Conservation (phyloP, 2,113 vertebrate species). For the Hippocampus barbouri region DNA sequence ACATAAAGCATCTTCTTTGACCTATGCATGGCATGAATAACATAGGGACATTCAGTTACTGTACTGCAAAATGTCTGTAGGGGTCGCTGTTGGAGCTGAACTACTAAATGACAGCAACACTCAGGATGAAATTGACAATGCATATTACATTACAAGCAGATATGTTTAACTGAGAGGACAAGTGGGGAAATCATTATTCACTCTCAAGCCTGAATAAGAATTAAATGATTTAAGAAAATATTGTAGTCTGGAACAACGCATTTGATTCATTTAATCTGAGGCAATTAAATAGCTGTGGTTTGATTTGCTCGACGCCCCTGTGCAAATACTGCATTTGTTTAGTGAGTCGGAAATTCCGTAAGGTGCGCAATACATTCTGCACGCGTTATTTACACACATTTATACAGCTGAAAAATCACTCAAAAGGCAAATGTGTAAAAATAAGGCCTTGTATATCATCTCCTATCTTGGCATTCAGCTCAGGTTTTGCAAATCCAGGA, state of each 20-base stretch:
- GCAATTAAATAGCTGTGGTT: not conserved
- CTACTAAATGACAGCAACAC: not conserved
- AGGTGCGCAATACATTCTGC: not conserved
- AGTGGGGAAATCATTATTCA: conserved; percentile 43
- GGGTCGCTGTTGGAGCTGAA: conserved; percentile 65
- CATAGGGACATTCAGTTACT: conserved; percentile 2
- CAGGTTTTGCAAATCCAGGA: conserved; percentile 51
- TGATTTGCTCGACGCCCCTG: not conserved
- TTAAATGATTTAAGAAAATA: conserved; percentile 29
- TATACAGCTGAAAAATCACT: not conserved
- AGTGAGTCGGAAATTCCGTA: not conserved
- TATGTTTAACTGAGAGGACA: conserved; percentile 35
- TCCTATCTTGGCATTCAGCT: conserved; percentile 47
- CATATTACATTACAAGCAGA: conserved; percentile 39
- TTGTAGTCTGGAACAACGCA: conserved; percentile 17
- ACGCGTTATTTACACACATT: not conserved
- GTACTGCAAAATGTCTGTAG: conserved; percentile 17
- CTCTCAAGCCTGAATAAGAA: conserved; percentile 25
- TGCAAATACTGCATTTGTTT: not conserved
- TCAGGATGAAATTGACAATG: conserved; percentile 29
- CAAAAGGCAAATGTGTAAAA: not conserved
- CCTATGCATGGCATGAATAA: conserved; percentile 31
- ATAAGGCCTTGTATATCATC: conserved; percentile 1
- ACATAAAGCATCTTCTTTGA: conserved; percentile 5
- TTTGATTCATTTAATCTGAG: conserved; percentile 20